Evolutionary conservation across 2,113 vertebrate species (phyloP), one percentile per base, ranked within the genome.

Genomic region (Psittacula cyanocephala): DNA sequence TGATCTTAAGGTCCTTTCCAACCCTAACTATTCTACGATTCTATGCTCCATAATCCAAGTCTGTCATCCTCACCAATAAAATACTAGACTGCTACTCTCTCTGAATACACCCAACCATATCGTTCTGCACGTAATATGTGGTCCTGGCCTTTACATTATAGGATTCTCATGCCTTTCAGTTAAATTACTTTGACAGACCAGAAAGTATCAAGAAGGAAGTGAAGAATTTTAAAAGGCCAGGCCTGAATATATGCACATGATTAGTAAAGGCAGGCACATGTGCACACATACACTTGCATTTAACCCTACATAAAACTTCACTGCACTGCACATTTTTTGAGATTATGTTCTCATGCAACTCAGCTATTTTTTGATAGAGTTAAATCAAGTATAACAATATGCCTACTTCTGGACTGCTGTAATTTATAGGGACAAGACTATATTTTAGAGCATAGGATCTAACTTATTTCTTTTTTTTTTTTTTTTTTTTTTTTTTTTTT

Each of bases 11-110:
- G 37, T 37, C 37, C 37, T 37, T 37, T 37, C 37, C 37, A 37
- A 37, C 37, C 37, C 37, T 37, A 37, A 37, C 37, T 37, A 37
- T 37, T 37, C 37, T 37, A 37, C 9, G 37, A 37, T 37, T 37
- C 37, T 37, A 37, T 88, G 41, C 97, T 97, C 93, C 85, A 91
- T 91, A 96, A 95, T 86, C 95, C 95, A 97, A 86, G 79, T 95
- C 95, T 63, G 35, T 53, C 43, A 80, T 71, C 79, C 85, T 81
- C 90, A 95, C 28, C 46, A 92, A 72, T 93, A 95, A 97, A 97
- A 92, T 86, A 96, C 91, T 70, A 75, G 60, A 75, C 53, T 78
- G 49, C 53, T 86, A 43, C 39, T 76, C 27, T 83, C 43, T 95
- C 82, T 96, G 74, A 96, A 88, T 82, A 94, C 35, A n/a, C 46